Conservation (phyloP, 2,113 vertebrate genomes). For the Toxostoma redivivum region DNA sequence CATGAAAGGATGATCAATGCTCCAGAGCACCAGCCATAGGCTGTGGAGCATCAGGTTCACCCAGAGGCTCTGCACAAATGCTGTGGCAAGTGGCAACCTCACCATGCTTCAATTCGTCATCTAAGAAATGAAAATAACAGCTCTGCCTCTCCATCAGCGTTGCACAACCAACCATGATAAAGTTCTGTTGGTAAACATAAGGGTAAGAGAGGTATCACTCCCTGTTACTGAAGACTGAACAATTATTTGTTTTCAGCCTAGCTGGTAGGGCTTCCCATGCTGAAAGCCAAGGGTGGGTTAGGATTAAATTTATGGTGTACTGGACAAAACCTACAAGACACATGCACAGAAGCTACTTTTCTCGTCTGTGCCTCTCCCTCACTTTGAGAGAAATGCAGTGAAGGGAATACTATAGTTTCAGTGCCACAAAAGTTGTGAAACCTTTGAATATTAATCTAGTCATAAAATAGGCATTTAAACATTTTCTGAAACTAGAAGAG, state of each 20-base stretch:
- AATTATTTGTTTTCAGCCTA: neutral
- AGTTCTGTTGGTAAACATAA: neutral
- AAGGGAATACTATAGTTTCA: neutral
- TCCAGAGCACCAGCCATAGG: neutral
- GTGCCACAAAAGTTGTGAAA: neutral
- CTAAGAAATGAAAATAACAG: neutral
- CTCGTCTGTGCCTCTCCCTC: neutral
- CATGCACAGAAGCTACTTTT: neutral
- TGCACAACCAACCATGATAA: neutral
- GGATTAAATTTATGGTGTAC: neutral
- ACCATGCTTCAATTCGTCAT: neutral
- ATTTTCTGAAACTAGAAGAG: conserved; percentile 5
- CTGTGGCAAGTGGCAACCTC: neutral
- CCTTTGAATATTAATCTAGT: neutral
- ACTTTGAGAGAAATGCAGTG: neutral
- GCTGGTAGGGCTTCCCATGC: neutral
- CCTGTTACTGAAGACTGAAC: neutral
- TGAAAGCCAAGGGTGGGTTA: neutral
- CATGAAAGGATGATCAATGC: neutral
- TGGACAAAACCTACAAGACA: neutral
- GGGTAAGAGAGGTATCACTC: neutral
- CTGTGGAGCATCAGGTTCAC: neutral
- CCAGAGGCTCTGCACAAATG: neutral
- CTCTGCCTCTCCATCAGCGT: rapidly evolving
- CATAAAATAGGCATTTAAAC: conserved; percentile 33